Conservation (phyloP, 2,888 invertebrate species). For the Hedya salicella region DNA sequence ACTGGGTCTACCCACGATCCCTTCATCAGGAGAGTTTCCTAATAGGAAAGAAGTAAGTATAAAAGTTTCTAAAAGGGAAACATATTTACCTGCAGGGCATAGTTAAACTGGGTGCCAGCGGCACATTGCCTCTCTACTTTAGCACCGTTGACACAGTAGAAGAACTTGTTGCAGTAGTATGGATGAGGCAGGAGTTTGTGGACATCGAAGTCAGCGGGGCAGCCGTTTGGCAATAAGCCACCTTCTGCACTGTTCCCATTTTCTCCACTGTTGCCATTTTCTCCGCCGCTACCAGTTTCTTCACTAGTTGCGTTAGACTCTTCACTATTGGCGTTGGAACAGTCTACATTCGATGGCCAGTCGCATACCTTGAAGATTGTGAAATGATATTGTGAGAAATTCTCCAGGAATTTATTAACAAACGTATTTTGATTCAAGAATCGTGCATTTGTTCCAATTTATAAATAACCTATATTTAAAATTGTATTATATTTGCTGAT, state of each 20-base stretch:
- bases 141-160: slow-evolving; percentile 60
- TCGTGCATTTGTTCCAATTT: too few species aligned
- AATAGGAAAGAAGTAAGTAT: too few species aligned
- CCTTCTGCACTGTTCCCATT: slow-evolving; percentile 26
- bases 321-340: slow-evolving; percentile 29
- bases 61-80: too few species aligned
- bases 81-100: slow-evolving; percentile 55
- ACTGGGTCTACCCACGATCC: too few species aligned
- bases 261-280: slow-evolving; percentile 23
- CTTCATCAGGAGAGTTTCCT: too few species aligned
- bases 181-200: slow-evolving; percentile 61
- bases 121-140: slow-evolving; percentile 54
- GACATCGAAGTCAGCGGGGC: slow-evolving; percentile 55
- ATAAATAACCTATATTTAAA: too few species aligned
- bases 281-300: slow-evolving; percentile 27
- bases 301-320: slow-evolving; percentile 27
- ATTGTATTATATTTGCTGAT: too few species aligned
- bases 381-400: neutral
- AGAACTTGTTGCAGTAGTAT: slow-evolving; percentile 59
- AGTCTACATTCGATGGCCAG: slow-evolving; percentile 50
- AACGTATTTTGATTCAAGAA: too few species aligned
- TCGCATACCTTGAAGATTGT: slow-evolving; percentile 48
- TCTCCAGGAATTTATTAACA: too few species aligned
- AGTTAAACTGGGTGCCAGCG: slow-evolving; percentile 59
- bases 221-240: slow-evolving; percentile 54